Evolutionary conservation across 2,797 vertebrate genomes (phyloP), one percentile per base, ranked within the genome.

Genomic region (Micropoecilia bifurca): DNA sequence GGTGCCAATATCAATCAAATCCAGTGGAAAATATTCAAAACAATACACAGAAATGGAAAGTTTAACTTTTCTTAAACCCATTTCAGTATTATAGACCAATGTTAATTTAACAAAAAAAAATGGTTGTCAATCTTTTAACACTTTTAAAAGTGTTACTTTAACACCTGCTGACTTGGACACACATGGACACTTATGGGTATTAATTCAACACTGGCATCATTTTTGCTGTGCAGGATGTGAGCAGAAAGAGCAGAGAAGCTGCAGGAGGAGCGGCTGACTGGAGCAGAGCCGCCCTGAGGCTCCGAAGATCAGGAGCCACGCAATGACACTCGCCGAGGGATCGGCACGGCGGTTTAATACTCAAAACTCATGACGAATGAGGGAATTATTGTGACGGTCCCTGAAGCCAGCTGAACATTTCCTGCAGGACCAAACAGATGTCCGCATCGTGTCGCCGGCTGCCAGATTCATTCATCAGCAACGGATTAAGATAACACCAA

Each of bases 261-360:
- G 69, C 16, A 72, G 33, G 68, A 57, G 22, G 72, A 77, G 73
- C 28, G 22, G 76, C 43, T 53, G 50, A 69, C 47, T 13, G 7
- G 69, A 73, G 66, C 75, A 0, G 6, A 71, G 71, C 84, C 3
- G 36, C 73, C 30, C 47, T 41, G 39, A 69, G 73, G 71, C 73
- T 30, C 46, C 63, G 50, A n/a, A 69, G 39, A 69, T 43, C 72
- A 73, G 30, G 30, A 53, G 50, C 71, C 47, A 69, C 39, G 5
- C 20, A 43, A 3, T 69, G 66, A 69, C 43, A 43, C 4, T 69
- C 36, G 22, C 66, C 12, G 39, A 22, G 66, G 41, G 66, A 25
- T 14, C 22, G 39, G 10, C 41, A n/a, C 10, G 18, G 25, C 45
- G 33, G 48, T 53, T 73, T 36, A 4, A 55, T 55, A n/a, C 25